Percentiles rank a stretch among this genome's conserved stretches.
Conservation (phyloP, 2,797 vertebrate genomes). For the Arnoldichthys spilopterus region DNA sequence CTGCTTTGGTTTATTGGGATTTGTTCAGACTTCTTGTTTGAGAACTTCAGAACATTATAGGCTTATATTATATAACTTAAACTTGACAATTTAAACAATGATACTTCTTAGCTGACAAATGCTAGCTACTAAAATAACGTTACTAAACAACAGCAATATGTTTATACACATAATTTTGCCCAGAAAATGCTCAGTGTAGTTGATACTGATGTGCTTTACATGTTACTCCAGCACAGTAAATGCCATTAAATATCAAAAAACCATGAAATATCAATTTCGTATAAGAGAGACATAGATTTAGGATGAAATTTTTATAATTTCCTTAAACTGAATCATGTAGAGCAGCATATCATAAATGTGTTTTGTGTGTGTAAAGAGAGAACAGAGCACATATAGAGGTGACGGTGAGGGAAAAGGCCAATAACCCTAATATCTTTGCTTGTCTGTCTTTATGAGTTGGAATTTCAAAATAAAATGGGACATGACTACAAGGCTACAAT, state of each 20-base stretch:
- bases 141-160: background rate
- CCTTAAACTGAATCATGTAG: slow-evolving; percentile 31
- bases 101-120: background rate
- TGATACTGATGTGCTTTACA: too few species aligned
- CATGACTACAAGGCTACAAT: slow-evolving; percentile 64
- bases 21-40: background rate
- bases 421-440: slow-evolving; percentile 57
- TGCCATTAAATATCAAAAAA: too few species aligned
- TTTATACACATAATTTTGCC: background rate
- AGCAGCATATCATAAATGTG: slow-evolving; percentile 11
- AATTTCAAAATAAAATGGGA: slow-evolving; percentile 67
- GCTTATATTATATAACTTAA: too few species aligned
- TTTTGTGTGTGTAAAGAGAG: slow-evolving; percentile 50
- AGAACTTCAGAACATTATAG: too few species aligned
- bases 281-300: slow-evolving; percentile 60
- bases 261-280: slow-evolving; percentile 69
- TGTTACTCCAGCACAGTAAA: background rate
- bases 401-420: slow-evolving; percentile 69
- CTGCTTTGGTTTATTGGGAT: background rate
- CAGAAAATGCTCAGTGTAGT: too few species aligned
- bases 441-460: slow-evolving; percentile 67
- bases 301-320: slow-evolving; percentile 72
- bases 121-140: background rate
- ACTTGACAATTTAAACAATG: background rate
- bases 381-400: slow-evolving; percentile 56